A percentile compares a stretch with the other conserved stretches of the same genome.
Evolutionary conservation across 2,888 invertebrate genomes (phyloP).

Genomic region (Idaea biselata): DNA sequence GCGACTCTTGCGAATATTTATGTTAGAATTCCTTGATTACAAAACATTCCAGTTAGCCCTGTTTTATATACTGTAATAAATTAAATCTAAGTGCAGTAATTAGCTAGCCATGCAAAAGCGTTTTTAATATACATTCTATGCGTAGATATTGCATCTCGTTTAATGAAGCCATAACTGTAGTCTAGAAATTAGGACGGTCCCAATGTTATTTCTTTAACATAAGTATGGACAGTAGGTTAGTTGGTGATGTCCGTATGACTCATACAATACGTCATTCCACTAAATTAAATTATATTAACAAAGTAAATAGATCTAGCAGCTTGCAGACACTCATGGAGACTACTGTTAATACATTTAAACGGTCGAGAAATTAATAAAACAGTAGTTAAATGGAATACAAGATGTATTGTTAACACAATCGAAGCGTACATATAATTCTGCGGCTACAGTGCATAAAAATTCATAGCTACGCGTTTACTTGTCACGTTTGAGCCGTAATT

Average conservation of each 20-base stretch:
- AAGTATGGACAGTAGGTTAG: conserved; percentile 37
- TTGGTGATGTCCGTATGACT: conserved; percentile 50
- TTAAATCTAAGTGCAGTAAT: neutral
- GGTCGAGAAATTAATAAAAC: conserved; percentile 67
- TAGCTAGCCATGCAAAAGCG: conserved; percentile 32
- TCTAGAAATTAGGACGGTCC: conserved; percentile 28
- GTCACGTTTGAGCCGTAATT: conserved; percentile 83
- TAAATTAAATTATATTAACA: conserved; percentile 37
- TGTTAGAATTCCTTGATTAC: too few relatives aligned
- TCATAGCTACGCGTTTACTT: conserved; percentile 78
- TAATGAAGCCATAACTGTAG: neutral
- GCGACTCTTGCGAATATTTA: too few relatives aligned
- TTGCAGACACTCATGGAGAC: conserved; percentile 27
- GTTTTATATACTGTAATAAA: neutral
- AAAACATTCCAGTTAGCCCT: too few relatives aligned
- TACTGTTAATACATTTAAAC: conserved; percentile 39
- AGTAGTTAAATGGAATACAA: conserved; percentile 62
- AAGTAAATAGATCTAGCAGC: conserved; percentile 43
- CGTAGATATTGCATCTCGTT: neutral
- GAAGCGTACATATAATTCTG: conserved; percentile 67
- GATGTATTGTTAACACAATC: conserved; percentile 73
- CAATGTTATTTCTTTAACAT: conserved; percentile 45
- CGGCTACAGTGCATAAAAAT: conserved; percentile 73
- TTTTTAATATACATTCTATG: conserved; percentile 25
- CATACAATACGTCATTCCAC: conserved; percentile 59